Base-by-base conservation (phyloP, 2,888 invertebrate species). In the Torymus aiolomorphi region DNA sequence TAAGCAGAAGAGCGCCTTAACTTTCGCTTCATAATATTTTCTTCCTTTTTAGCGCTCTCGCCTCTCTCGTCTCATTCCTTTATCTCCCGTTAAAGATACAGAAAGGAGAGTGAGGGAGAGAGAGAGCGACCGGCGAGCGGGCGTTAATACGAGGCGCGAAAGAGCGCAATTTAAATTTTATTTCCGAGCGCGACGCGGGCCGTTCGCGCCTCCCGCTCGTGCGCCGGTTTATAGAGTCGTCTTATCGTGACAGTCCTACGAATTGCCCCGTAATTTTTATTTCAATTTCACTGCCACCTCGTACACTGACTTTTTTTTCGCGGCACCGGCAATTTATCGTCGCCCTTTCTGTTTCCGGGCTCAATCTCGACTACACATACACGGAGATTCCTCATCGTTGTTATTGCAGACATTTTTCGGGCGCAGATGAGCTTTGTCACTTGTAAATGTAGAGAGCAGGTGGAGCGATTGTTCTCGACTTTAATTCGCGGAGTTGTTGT, bases 241-340 rank as follows among this genome's bases (percentile, higher is more conserved):
- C 62, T 71, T 69, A 72, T 72, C 69, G 62, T 65, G 78, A 70
- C 77, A 61, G 65, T 74, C 69, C 49, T 74, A 52, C 73, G 78
- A 80, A 78, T 80, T 71, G 78, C 74, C 70, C 66, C 54, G 80
- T 70, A 31, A 71, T 78, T 80, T 74, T 78, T 80, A 80, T 80
- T 80, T 80, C 65, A 78, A 78, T 75, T 72, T 80, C 69, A 70
- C 49, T 31, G 52, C 56, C 71, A 49, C 61, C 42, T 42, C 42
- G 42, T 10, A 10, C 42, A 42, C 42, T 42, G 42, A 5, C 42
- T 42, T 42, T 42, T 10, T 42, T 42, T 8, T 8, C 8, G 42
- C 42, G 42, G 8, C 5, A 42, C 42, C 42, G 42, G 8, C 42
- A 42, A 42, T 42, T 42, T 42, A 42, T 42, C 8, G 42, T 42